Base-by-base conservation (phyloP, 2,797 vertebrate species). In the Pseudopleuronectes americanus region DNA sequence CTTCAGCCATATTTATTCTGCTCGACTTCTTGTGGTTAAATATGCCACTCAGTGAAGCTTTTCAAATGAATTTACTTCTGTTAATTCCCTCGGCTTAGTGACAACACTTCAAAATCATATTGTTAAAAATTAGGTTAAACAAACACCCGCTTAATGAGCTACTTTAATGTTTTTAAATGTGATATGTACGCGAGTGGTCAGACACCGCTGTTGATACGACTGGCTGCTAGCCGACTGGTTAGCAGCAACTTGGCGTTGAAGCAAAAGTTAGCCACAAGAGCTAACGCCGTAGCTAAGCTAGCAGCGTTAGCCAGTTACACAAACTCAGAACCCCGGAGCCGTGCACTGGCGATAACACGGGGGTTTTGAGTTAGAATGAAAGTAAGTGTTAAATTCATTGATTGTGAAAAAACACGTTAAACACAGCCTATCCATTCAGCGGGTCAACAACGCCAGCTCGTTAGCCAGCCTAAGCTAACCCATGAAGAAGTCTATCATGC, bases 231-330 rank as follows among this genome's bases (percentile, higher is more conserved):
- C 41, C 64, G 64, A 72, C 33, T 71, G 61, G 68, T 71, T 77
- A 62, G 77, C 74, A 51, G 48, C 55, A 84, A 85, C 72, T 88
- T 84, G 70, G 14, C 55, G 68, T 80, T 84, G 75, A 6, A 83
- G 85, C 84, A 75, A 86, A 89, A 91, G 84, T 93, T 90, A 89
- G 91, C 90, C 53, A 8, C 4, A 52, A 49, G 57, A 43, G 90
- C 90, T 87, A 85, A 57, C 64, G 52, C 24, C 55, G 57, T 22
- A 41, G 87, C 85, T 81, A 79, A 65, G 74, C 77, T 87, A 83
- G 48, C 70, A 62, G 8, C 48, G 68, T 14, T 77, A 57, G 66
- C 71, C 51, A 23, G 65, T 16, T 38, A 57, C 19, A 41, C 41
- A 71, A 58, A 52, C 43, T 60, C 2, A 41, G 67, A 67, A 67